phyloP scores from a whole-genome alignment of 2,113 vertebrate genomes.

The Aramus guarauna region DNA sequence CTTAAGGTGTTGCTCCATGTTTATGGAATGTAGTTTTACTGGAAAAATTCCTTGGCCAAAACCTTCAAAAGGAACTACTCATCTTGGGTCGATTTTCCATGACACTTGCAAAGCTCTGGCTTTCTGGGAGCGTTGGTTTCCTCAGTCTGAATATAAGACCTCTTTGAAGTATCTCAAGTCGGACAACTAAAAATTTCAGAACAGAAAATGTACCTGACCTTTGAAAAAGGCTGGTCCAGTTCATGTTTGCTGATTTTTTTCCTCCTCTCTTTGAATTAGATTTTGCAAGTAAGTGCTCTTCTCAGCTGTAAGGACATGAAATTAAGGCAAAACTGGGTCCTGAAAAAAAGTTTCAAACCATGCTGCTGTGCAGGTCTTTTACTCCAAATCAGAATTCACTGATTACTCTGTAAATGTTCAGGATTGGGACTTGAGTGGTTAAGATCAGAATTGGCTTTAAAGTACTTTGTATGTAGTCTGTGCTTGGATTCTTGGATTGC shows the following conservation, averaged over 20 bases:
- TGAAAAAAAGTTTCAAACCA: not conserved
- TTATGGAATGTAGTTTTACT: slow-evolving; percentile 63
- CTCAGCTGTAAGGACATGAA: not conserved
- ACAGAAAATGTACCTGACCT: slow-evolving; percentile 33
- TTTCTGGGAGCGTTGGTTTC: slow-evolving; percentile 19
- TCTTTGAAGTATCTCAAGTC: slow-evolving; percentile 39
- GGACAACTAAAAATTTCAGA: slow-evolving; percentile 36
- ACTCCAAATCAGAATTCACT: not conserved
- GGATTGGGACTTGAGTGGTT: not conserved
- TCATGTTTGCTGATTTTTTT: not conserved
- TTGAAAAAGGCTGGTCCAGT: not conserved
- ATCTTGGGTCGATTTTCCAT: slow-evolving; percentile 29
- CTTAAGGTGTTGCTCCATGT: slow-evolving; percentile 57
- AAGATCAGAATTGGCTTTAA: not conserved
- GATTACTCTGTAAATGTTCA: not conserved
- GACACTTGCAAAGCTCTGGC: slow-evolving; percentile 34
- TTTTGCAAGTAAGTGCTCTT: not conserved
- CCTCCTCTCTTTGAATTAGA: not conserved
- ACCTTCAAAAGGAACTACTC: slow-evolving; percentile 59
- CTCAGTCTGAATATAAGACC: not conserved
- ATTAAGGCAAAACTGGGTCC: not conserved
- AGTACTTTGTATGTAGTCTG: not conserved
- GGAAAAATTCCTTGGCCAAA: slow-evolving; percentile 60
- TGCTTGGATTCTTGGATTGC: not conserved
- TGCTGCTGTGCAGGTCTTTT: not conserved